These are phyloP conservation scores for Caenorhabditis doughertyi DNA, from an alignment of 2,888 invertebrate species.

Conservation along the genomic window DNA sequence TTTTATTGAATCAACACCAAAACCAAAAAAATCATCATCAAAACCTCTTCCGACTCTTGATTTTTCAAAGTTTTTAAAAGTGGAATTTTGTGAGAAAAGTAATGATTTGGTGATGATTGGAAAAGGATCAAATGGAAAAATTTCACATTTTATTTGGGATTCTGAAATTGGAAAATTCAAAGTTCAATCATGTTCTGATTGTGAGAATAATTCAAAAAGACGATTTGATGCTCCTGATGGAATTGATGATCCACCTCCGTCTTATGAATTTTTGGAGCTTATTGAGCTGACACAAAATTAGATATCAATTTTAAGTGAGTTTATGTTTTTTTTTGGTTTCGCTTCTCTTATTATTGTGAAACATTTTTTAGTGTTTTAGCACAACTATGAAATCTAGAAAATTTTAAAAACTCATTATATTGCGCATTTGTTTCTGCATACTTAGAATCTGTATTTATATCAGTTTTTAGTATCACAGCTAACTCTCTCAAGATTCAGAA, in stretches of 20 bases:
- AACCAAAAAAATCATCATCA: neutral
- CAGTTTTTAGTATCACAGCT: too few relatives aligned
- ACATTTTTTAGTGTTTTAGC: too few relatives aligned
- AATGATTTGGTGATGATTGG: constrained; percentile 35
- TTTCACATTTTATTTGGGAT: constrained; percentile 22
- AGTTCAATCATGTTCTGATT: constrained; percentile 2
- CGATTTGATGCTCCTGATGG: neutral
- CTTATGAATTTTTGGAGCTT: constrained; percentile 19
- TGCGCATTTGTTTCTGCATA: too few relatives aligned
- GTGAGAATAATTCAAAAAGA: neutral
- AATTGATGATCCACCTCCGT: constrained; percentile 16
- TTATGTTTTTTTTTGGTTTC: too few relatives aligned
- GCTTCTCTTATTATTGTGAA: too few relatives aligned
- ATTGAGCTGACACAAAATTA: constrained; percentile 19
- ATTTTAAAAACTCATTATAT: too few relatives aligned
- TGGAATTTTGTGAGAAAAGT: constrained; percentile 27
- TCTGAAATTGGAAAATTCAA: constrained; percentile 5
- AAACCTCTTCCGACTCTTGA: constrained; percentile 7
- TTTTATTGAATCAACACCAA: neutral
- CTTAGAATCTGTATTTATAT: too few relatives aligned
- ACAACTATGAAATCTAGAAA: too few relatives aligned
- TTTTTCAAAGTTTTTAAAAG: constrained; percentile 24
- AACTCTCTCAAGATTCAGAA: too few relatives aligned
- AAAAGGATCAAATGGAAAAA: constrained; percentile 5
- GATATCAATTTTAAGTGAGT: neutral